Percentiles rank a stretch among this genome's conserved stretches.
Conservation (phyloP, 2,797 vertebrate species). For the Scolopax rusticola region DNA sequence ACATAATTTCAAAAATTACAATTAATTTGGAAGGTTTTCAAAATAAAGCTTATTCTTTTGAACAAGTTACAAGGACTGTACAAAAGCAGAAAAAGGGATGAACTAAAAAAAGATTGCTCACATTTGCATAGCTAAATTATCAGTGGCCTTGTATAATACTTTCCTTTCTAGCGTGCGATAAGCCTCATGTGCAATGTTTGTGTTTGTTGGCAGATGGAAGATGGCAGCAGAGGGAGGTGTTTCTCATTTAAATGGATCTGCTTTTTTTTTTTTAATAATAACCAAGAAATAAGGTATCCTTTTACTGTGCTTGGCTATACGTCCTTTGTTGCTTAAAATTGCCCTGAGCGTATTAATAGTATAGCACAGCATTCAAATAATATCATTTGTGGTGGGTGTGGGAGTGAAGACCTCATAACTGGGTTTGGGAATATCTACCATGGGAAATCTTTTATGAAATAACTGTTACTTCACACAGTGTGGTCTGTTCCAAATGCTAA, state of each 20-base stretch:
- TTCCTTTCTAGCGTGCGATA: neutral
- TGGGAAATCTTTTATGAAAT: slow-evolving; percentile 51
- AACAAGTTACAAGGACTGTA: neutral
- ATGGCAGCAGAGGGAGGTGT: slow-evolving; percentile 7
- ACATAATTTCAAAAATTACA: neutral
- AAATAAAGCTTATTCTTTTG: neutral
- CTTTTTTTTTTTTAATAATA: neutral
- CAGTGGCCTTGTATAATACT: neutral
- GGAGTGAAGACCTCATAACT: neutral
- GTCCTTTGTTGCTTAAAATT: slow-evolving; percentile 19
- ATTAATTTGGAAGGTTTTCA: neutral
- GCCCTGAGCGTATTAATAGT: neutral
- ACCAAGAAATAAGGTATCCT: neutral
- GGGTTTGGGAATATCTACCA: slow-evolving; percentile 33
- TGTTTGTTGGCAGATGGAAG: slow-evolving; percentile 28
- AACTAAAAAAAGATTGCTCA: neutral
- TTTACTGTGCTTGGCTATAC: neutral
- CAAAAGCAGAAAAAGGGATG: neutral
- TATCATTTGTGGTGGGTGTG: slow-evolving; percentile 7
- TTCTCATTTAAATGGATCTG: slow-evolving; percentile 5
- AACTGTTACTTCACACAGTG: slow-evolving; percentile 37
- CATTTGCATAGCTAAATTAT: neutral
- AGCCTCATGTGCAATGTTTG: neutral
- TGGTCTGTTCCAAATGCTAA: slow-evolving; percentile 54
- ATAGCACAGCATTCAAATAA: neutral